Evolutionary conservation across 2,113 vertebrate species (phyloP), one percentile per base, ranked within the genome.

Genomic region (Lagopus leucura): DNA sequence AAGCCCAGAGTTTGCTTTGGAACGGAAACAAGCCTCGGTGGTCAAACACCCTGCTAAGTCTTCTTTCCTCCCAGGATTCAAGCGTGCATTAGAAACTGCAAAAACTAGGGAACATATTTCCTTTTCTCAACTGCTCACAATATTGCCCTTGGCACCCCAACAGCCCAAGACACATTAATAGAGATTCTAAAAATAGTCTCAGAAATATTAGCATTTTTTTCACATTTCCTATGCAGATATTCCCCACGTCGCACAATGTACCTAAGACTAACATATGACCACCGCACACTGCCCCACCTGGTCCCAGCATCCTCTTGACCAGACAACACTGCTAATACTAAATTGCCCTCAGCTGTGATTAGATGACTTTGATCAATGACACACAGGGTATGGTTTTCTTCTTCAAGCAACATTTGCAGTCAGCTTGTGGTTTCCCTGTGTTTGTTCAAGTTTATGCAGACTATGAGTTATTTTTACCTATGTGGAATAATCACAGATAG

Each of bases 1-100:
- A 91, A 91, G 57, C 34, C 69, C 48, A 61, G 60, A 89, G 70
- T 96, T 94, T 95, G 83, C 85, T 88, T 95, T 97, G 94, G 96
- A 96, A 86, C 47, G 63, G 71, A 50, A 80, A 95, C 86, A 94
- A 95, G 87, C 38, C 63, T 79, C 48, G 8, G 50, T 82, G 72
- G 76, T 85, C 81, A 83, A 94, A 82, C 7, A 11, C 63, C 71
- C 74, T 60, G 69, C 70, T 94, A 74, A 83, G 63, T 83, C 65
- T 79, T 80, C 34, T 94, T 88, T 85, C 90, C 88, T 90, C 91
- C 67, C 85, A 93, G 70, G 87, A 95, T 50, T 76, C 92, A 90
- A 95, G 45, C 5, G 63, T 3, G 13, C 67, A 90, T 60, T 67
- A 91, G 82, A 63, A 96, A 86, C 2, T 86, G 67, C 92, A 95